Percentiles rank a stretch among this genome's conserved stretches.
phyloP scores from a whole-genome alignment of 2,113 vertebrate genomes.

The Daphoenositta chrysoptera region DNA sequence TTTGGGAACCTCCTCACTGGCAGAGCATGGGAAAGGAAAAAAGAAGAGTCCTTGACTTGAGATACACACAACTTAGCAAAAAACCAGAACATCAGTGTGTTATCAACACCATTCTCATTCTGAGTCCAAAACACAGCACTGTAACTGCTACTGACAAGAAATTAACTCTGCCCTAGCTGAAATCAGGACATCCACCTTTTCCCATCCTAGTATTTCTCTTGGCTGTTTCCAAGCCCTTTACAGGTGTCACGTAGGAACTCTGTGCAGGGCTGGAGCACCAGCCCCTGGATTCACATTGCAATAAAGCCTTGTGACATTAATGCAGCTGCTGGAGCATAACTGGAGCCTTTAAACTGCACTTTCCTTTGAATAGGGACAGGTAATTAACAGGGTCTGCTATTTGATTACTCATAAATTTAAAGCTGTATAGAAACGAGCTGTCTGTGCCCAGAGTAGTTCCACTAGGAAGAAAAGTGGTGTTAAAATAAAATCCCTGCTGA shows the following conservation, averaged over 20 bases:
- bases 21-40: neutral
- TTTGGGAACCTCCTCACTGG: neutral
- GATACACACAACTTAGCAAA: neutral
- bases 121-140: neutral
- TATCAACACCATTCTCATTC: neutral
- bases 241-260: neutral
- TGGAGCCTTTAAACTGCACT: neutral
- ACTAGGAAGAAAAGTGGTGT: neutral
- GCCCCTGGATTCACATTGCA: neutral
- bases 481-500: neutral
- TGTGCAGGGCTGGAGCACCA: neutral
- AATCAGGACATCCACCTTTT: neutral
- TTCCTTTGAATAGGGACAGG: neutral
- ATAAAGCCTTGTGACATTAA: neutral
- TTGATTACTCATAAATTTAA: neutral
- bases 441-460: neutral
- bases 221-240: neutral
- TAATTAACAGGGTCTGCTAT: neutral
- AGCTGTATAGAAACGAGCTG: neutral
- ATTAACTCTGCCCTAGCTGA: neutral
- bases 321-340: neutral
- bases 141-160: neutral
- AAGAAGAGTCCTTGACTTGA: neutral
- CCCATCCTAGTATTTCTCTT: neutral
- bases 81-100: neutral